Evolutionary conservation across 2,797 vertebrate species (phyloP).

Genomic region (Limosa lapponica): DNA sequence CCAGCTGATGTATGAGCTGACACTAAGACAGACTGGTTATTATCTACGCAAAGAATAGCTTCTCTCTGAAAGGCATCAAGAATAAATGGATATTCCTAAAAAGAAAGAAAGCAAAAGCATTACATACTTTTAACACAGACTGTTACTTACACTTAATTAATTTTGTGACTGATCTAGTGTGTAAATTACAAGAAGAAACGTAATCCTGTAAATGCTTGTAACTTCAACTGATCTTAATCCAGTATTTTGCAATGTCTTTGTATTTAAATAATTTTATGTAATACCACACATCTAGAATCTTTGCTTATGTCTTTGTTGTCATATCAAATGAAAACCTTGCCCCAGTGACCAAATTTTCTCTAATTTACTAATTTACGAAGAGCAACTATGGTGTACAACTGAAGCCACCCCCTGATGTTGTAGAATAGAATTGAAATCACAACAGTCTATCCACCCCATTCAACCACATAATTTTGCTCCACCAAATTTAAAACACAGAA

Average conservation of each 20-base stretch:
- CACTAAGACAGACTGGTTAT: slow-evolving; percentile 96
- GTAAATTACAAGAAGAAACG: background rate
- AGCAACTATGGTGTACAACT: background rate
- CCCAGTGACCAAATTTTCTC: background rate
- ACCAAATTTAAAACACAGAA: background rate
- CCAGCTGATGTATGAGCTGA: slow-evolving; percentile 98
- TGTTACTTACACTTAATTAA: background rate
- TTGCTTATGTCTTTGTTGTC: background rate
- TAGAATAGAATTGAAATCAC: fast-evolving
- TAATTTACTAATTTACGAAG: background rate
- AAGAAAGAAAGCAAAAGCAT: background rate
- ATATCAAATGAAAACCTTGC: background rate
- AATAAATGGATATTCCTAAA: slow-evolving; percentile 96
- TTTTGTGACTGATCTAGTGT: background rate
- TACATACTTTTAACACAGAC: background rate
- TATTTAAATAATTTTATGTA: background rate
- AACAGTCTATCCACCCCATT: background rate
- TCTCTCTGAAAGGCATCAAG: slow-evolving; percentile 98
- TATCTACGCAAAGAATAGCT: slow-evolving; percentile 95
- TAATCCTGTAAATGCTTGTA: background rate
- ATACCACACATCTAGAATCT: background rate
- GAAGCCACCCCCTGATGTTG: fast-evolving
- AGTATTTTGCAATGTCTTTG: background rate
- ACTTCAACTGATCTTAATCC: background rate
- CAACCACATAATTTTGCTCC: background rate